Conservation (phyloP, 2,888 invertebrate genomes). For the Ephialtes manifestator region DNA sequence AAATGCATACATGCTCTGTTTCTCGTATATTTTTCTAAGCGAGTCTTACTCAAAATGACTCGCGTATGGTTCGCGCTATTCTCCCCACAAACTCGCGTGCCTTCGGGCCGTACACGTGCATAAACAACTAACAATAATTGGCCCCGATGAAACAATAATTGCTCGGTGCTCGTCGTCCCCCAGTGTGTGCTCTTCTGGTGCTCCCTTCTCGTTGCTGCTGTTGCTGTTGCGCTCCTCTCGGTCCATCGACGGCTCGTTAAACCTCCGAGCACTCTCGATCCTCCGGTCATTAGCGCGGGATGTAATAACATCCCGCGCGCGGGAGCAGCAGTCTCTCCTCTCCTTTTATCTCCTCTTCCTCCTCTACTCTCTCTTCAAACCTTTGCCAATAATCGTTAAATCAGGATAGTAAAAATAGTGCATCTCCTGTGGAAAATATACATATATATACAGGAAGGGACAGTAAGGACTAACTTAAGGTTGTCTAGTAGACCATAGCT, state of each 20-base stretch:
- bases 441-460: not conserved
- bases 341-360: not conserved
- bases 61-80: not conserved
- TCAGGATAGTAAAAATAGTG: constrained; percentile 40
- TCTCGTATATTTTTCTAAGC: constrained; percentile 32
- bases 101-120: constrained; percentile 62
- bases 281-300: constrained; percentile 68
- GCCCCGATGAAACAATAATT: constrained; percentile 71
- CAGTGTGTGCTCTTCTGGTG: constrained; percentile 15
- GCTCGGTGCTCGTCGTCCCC: constrained; percentile 60
- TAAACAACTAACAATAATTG: constrained; percentile 71
- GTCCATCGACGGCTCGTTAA: constrained; percentile 70
- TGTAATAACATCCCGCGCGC: constrained; percentile 67
- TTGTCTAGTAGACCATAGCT: constrained; percentile 30
- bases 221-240: constrained; percentile 44
- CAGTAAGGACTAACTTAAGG: constrained; percentile 9
- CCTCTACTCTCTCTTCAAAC: not conserved
- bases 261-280: constrained; percentile 67
- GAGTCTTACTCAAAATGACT: not conserved
- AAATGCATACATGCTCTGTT: constrained; percentile 54
- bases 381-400: constrained; percentile 61
- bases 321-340: constrained; percentile 41
- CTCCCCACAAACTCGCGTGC: constrained; percentile 60
- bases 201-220: constrained; percentile 18
- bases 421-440: not conserved